Percentiles rank a stretch among this genome's conserved stretches.
Evolutionary conservation across 1,140 invertebrate species (phyloP).

Genomic region (Conus betulinus): DNA sequence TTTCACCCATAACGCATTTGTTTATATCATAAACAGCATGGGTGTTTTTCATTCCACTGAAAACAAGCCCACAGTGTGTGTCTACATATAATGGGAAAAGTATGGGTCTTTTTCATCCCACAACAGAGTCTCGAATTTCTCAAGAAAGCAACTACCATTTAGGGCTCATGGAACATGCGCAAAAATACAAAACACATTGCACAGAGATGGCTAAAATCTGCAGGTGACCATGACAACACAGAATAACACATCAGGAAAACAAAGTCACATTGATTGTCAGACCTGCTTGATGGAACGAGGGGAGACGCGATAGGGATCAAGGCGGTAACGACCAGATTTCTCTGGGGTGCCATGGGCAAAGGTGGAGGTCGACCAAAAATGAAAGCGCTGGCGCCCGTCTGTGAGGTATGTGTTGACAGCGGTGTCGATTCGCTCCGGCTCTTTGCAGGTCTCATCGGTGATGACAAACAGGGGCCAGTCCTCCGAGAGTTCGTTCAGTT

Average conservation of each 20-base stretch:
- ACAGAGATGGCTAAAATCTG: background rate
- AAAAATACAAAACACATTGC: too few species aligned
- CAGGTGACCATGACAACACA: background rate
- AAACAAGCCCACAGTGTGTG: too few species aligned
- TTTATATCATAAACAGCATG: too few species aligned
- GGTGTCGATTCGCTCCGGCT: background rate
- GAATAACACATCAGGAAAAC: background rate
- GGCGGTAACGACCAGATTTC: background rate
- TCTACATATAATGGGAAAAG: too few species aligned
- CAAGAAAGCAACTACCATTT: too few species aligned
- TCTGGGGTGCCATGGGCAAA: constrained; percentile 16
- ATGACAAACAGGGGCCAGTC: constrained; percentile 9
- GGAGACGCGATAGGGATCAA: background rate
- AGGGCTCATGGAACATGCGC: too few species aligned
- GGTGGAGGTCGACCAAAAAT: constrained; percentile 12
- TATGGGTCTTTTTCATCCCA: too few species aligned
- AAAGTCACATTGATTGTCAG: too few species aligned
- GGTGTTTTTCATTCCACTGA: too few species aligned
- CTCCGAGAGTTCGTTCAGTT: background rate
- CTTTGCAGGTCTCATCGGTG: constrained; percentile 24
- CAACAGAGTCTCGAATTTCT: too few species aligned
- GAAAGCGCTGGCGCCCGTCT: background rate
- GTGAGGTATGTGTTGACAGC: background rate
- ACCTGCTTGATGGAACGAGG: background rate
- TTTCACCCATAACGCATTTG: too few species aligned